Evolutionary conservation across 2,113 vertebrate species (phyloP), one percentile per base, ranked within the genome.

Genomic region (Illadopsis cleaveri): DNA sequence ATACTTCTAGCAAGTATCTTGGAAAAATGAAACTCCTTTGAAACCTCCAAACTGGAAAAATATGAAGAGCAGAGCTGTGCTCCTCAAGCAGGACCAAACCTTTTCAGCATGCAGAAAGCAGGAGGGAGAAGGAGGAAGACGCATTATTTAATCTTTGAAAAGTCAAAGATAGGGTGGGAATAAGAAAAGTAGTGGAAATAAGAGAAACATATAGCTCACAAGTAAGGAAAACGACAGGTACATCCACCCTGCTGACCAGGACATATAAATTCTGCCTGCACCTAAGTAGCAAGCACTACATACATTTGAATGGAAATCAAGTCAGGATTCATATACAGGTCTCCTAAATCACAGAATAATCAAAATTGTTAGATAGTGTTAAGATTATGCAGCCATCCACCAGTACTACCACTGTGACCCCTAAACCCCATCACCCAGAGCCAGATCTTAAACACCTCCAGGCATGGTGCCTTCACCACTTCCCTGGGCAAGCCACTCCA

Each of bases 251-350:
- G 31, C 10, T 11, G 22, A 37, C 28, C 1, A 13, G 12, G 37
- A 53, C 9, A 6, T 6, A 4, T 0, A 54, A 35, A 44, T 19
- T 12, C 68, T 11, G 54, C 20, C 47, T 37, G 30, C 11, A 10
- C 28, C 4, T 2, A 30, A 12, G n/a, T 0, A 21, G 13, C 5
- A 30, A 47, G 11, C 4, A 20, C 28, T 10, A n/a, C n/a, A n/a
- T n/a, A n/a, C 48, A n/a, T 9, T 11, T 28, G 57, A 50, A 9
- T 1, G 5, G 25, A 44, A 54, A 75, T 6, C 42, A 9, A 38
- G 4, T 15, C 48, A 7, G 21, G 31, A 17, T 13, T 31, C 64
- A 44, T 7, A 9, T 0, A 25, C 6, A 31, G 10, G 2, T 6
- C 40, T 76, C 24, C 35, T 56, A 35, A 48, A 35, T 6, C 14